Evolutionary conservation across 2,888 invertebrate genomes (phyloP).

Genomic region (Exephanes ischioxanthus): DNA sequence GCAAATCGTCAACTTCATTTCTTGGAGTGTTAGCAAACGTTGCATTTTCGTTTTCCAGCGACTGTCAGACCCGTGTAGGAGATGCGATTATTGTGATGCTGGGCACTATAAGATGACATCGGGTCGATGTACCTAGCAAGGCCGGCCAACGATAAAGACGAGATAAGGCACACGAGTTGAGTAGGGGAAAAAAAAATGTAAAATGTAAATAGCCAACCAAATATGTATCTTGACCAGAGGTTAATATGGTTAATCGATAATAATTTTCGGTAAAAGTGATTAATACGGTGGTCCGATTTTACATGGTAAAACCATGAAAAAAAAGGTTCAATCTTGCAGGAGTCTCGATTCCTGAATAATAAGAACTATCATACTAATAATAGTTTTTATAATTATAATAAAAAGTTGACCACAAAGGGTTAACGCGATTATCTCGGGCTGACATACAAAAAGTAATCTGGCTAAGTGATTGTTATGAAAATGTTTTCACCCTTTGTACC

Average conservation of each 20-base stretch:
- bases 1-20: neutral
- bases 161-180: neutral
- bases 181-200: neutral
- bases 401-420: neutral
- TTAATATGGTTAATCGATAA: no score
- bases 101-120: conserved; percentile 30
- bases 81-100: conserved; percentile 30
- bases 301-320: no score
- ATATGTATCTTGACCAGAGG: neutral
- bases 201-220: neutral
- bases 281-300: no score
- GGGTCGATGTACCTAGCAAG: conserved; percentile 37
- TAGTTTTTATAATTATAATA: neutral
- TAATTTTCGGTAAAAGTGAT: neutral
- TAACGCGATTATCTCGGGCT: neutral
- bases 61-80: neutral
- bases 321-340: no score
- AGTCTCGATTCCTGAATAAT: no score
- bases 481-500: neutral
- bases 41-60: conserved; percentile 36
- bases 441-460: neutral
- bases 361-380: neutral
- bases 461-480: neutral
- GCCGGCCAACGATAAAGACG: conserved; percentile 2
- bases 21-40: conserved; percentile 32